Conservation (phyloP, 2,113 vertebrate species). For the Ptychochromis oligacanthus region DNA sequence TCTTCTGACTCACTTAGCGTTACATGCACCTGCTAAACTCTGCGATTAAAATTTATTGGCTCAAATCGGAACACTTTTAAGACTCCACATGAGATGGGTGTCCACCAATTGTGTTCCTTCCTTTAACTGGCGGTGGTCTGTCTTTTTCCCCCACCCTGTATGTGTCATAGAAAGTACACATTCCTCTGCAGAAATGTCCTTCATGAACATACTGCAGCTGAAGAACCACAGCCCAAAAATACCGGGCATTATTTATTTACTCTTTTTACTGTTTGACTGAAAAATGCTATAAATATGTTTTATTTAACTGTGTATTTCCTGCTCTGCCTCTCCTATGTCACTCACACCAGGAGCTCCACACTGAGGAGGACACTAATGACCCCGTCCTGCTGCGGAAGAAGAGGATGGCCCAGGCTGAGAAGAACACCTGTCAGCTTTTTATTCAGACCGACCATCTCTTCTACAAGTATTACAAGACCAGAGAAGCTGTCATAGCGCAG, state of each 20-base stretch:
- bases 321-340: background rate
- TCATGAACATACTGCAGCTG: slow-evolving; percentile 9
- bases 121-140: background rate
- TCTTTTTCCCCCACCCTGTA: background rate
- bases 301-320: slow-evolving; percentile 44
- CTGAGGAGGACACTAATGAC: slow-evolving; percentile 42
- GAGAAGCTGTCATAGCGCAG: slow-evolving; percentile 93
- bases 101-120: background rate
- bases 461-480: slow-evolving; percentile 92
- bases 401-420: slow-evolving; percentile 91
- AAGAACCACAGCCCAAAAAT: slow-evolving; percentile 45
- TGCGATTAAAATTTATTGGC: background rate
- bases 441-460: slow-evolving; percentile 99
- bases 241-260: slow-evolving; percentile 59
- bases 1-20: background rate
- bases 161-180: background rate
- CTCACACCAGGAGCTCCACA: slow-evolving; percentile 58
- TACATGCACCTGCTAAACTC: background rate
- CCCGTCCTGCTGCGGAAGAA: slow-evolving; percentile 87
- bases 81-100: background rate
- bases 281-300: slow-evolving; percentile 53
- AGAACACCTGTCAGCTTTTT: slow-evolving; percentile 97
- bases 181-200: background rate
- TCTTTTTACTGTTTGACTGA: slow-evolving; percentile 22
- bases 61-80: background rate